These are phyloP conservation scores for Picus viridis DNA, from an alignment of 2,797 vertebrate species.

Conservation along the genomic window DNA sequence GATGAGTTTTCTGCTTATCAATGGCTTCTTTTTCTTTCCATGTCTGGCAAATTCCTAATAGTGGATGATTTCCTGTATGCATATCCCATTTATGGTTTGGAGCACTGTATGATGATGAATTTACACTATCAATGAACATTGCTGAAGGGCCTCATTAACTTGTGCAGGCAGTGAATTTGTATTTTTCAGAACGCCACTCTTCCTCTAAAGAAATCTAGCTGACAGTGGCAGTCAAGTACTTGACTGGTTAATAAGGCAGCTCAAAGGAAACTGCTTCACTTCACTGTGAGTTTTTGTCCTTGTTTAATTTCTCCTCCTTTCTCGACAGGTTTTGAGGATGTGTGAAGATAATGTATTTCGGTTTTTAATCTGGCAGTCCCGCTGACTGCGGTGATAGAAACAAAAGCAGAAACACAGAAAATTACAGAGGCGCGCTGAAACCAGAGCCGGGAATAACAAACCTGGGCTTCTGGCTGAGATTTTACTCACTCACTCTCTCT, in stretches of 20 bases:
- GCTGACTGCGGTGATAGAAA: slow-evolving; percentile 52
- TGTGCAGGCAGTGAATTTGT: slow-evolving; percentile 70
- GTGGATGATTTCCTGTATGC: slow-evolving; percentile 67
- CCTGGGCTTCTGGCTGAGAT: slow-evolving; percentile 38
- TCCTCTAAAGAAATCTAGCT: slow-evolving; percentile 71
- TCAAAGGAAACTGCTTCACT: slow-evolving; percentile 71
- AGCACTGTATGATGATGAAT: slow-evolving; percentile 68
- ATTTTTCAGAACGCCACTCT: slow-evolving; percentile 73
- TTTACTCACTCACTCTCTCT: not conserved
- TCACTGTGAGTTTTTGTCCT: slow-evolving; percentile 61
- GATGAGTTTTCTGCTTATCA: slow-evolving; percentile 72
- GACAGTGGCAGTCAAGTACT: slow-evolving; percentile 71
- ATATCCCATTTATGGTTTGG: slow-evolving; percentile 66
- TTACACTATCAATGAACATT: slow-evolving; percentile 72
- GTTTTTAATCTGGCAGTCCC: slow-evolving; percentile 46
- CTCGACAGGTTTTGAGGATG: slow-evolving; percentile 63
- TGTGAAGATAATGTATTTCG: slow-evolving; percentile 21
- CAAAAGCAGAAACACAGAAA: slow-evolving; percentile 67
- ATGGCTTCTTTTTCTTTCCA: slow-evolving; percentile 57
- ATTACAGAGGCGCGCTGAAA: slow-evolving; percentile 45
- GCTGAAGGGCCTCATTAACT: slow-evolving; percentile 75
- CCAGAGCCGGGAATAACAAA: slow-evolving; percentile 38
- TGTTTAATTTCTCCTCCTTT: slow-evolving; percentile 67
- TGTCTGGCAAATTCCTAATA: slow-evolving; percentile 67
- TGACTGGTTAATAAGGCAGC: slow-evolving; percentile 73